Percentiles rank a stretch among this genome's conserved stretches.
Evolutionary conservation across 2,888 invertebrate species (phyloP).

Genomic region (Argyresthia albistria): DNA sequence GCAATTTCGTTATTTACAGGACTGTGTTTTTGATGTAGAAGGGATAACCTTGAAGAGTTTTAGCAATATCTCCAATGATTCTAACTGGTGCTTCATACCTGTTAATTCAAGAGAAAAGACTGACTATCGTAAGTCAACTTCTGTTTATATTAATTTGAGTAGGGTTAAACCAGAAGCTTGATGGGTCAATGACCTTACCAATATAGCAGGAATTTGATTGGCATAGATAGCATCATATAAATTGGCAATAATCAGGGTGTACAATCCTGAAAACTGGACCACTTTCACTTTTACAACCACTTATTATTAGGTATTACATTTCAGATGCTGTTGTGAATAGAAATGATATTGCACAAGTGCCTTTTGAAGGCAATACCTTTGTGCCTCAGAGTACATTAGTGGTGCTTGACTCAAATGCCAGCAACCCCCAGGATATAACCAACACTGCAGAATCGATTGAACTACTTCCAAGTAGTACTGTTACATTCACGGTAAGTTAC

Average conservation of each 20-base stretch:
- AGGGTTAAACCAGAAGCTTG: no score
- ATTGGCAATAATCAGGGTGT: no score
- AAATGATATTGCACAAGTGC: background rate
- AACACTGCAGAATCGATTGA: no score
- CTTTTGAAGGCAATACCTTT: background rate
- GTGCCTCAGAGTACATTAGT: background rate
- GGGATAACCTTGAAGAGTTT: background rate
- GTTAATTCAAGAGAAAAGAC: no score
- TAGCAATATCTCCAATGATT: background rate
- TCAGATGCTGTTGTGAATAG: background rate
- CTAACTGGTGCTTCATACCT: slow-evolving; percentile 1
- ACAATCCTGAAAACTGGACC: no score
- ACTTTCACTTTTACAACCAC: no score
- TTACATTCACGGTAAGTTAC: background rate
- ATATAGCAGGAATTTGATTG: no score
- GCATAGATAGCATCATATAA: no score
- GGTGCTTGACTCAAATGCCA: background rate
- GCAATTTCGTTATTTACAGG: background rate
- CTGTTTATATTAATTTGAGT: no score
- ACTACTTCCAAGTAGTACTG: background rate
- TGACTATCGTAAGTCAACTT: no score
- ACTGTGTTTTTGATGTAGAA: background rate
- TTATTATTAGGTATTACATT: background rate
- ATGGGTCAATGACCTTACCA: no score
- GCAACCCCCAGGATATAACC: no score